Evolutionary conservation across 2,113 vertebrate genomes (phyloP).

Genomic region (Nasalis larvatus): DNA sequence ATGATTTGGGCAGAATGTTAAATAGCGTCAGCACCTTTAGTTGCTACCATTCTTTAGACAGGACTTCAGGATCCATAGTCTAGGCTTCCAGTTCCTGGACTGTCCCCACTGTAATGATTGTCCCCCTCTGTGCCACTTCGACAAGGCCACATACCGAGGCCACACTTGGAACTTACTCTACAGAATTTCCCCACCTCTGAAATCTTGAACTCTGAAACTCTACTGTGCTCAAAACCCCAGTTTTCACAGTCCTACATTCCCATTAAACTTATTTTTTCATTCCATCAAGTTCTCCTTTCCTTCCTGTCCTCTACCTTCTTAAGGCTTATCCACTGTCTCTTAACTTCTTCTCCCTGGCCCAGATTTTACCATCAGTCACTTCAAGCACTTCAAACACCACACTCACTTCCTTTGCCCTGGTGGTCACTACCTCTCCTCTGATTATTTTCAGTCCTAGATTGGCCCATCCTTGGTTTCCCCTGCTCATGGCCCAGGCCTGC

Average conservation of each 20-base stretch:
- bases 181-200: not conserved
- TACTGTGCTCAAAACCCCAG: not conserved
- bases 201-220: not conserved
- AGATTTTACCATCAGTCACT: not conserved
- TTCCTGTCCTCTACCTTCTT: not conserved
- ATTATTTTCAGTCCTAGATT: not conserved
- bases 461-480: not conserved
- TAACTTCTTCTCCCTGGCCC: not conserved
- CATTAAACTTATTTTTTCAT: not conserved
- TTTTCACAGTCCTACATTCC: not conserved
- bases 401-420: not conserved
- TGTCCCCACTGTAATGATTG: fast-evolving
- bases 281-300: not conserved
- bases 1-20: not conserved
- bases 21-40: not conserved
- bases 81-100: not conserved
- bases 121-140: not conserved
- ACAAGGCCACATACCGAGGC: not conserved
- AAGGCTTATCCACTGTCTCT: not conserved
- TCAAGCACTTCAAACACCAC: not conserved
- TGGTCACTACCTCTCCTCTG: not conserved
- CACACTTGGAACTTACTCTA: not conserved
- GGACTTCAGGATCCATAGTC: not conserved
- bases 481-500: not conserved
- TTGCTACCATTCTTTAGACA: not conserved